Evolutionary conservation across 2,797 vertebrate species (phyloP).

Genomic region (Chelmon rostratus): DNA sequence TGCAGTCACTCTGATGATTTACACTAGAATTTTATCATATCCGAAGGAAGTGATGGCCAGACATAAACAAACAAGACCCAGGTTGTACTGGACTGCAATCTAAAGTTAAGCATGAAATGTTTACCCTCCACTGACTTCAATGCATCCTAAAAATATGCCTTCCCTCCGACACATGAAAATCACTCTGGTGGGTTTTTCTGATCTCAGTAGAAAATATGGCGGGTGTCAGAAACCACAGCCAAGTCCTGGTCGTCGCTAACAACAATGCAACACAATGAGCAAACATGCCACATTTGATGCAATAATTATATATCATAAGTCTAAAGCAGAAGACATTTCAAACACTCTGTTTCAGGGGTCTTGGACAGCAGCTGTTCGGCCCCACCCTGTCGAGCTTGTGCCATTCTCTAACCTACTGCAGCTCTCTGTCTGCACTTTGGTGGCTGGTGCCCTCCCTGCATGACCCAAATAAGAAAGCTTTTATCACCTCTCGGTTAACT

Average conservation of each 20-base stretch:
- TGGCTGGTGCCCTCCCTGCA: constrained; percentile 39
- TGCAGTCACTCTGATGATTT: not conserved
- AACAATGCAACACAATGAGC: not conserved
- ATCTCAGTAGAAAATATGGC: too few species aligned
- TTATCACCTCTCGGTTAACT: constrained; percentile 74
- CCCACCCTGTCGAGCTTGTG: not conserved
- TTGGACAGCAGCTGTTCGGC: constrained; percentile 1
- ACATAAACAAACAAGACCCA: not conserved
- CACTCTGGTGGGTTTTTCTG: not conserved
- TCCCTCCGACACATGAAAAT: not conserved
- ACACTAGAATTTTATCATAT: not conserved
- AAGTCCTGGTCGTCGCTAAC: not conserved
- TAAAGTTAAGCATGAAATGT: not conserved
- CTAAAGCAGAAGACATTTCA: not conserved
- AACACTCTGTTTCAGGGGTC: too few species aligned
- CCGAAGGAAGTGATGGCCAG: not conserved
- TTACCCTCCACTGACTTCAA: not conserved
- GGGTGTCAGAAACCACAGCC: not conserved
- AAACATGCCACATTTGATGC: not conserved
- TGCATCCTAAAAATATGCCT: not conserved
- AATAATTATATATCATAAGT: not conserved
- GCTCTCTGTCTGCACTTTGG: constrained; percentile 41
- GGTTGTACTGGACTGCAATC: not conserved
- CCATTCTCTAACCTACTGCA: constrained; percentile 18
- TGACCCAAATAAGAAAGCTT: constrained; percentile 74